Conservation (phyloP, 2,888 invertebrate species). For the Cepaea hortensis region DNA sequence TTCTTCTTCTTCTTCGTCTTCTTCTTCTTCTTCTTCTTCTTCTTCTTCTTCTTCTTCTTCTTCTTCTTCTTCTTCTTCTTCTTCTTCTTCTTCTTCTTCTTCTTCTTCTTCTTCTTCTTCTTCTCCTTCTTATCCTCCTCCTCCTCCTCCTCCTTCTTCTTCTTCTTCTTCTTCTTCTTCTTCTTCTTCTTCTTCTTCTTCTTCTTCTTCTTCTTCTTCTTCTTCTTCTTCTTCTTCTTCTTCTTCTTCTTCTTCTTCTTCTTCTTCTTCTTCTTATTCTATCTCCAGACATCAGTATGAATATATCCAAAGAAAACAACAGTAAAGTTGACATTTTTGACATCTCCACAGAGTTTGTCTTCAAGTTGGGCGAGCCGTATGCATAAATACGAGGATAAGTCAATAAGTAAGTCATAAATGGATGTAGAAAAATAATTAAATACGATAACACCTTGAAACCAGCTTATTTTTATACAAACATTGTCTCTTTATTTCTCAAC, state of each 20-base stretch:
- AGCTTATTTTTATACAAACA: too few relatives aligned
- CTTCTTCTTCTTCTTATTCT: not conserved
- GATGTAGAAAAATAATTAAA: too few relatives aligned
- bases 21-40: not conserved
- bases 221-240: not conserved
- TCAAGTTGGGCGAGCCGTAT: too few relatives aligned
- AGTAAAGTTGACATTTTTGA: too few relatives aligned
- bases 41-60: constrained; percentile 5
- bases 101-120: not conserved
- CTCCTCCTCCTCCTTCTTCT: not conserved
- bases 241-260: not conserved
- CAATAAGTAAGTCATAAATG: too few relatives aligned
- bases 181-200: not conserved
- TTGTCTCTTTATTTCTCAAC: too few relatives aligned
- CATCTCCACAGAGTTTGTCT: too few relatives aligned
- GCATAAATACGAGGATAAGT: too few relatives aligned
- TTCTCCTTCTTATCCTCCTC: not conserved
- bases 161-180: constrained; percentile 2
- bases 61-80: constrained; percentile 3
- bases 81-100: not conserved
- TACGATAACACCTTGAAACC: too few relatives aligned
- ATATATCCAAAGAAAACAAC: too few relatives aligned
- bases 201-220: constrained; percentile 1
- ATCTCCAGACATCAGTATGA: too few relatives aligned
- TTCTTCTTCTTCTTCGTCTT: too few relatives aligned